Conservation (phyloP, 1,140 invertebrate species). For the Aporrectodea caliginosa region DNA sequence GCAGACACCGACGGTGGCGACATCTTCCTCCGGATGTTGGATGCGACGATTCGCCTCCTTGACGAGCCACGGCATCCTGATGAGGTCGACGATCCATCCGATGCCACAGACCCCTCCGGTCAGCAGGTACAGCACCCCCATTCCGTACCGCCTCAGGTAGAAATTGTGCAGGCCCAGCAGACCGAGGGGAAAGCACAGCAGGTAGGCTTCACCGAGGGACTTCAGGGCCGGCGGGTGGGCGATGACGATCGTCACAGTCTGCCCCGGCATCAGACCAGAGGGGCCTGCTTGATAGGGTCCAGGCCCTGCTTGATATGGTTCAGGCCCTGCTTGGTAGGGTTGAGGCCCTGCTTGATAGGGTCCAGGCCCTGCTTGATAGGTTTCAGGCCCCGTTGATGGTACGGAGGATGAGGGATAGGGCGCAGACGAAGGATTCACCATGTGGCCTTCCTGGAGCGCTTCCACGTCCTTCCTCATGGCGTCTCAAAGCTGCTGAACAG, state of each 20-base stretch:
- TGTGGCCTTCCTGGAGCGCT: no score
- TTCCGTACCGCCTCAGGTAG: conserved; percentile 14
- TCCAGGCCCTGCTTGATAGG: no score
- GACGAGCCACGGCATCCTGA: conserved; percentile 1
- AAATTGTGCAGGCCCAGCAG: conserved; percentile 16
- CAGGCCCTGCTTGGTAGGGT: no score
- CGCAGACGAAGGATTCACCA: no score
- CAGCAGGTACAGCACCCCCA: conserved; percentile 15
- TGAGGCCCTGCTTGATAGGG: no score
- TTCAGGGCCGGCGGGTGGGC: conserved; percentile 5
- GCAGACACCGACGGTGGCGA: not conserved
- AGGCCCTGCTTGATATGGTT: no score
- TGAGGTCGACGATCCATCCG: conserved; percentile 15
- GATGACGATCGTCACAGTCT: not conserved
- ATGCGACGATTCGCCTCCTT: not conserved
- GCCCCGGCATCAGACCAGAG: conserved; percentile 1
- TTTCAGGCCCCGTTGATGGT: no score
- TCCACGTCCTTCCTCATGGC: no score
- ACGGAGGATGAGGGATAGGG: no score
- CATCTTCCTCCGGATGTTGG: not conserved
- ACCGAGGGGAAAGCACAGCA: conserved; percentile 15
- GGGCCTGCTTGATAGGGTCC: no score
- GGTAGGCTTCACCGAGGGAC: conserved; percentile 11
- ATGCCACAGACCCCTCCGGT: not conserved
- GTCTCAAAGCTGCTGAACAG: no score